Base-by-base conservation (phyloP, 2,113 vertebrate species). In the Pimephales promelas region DNA sequence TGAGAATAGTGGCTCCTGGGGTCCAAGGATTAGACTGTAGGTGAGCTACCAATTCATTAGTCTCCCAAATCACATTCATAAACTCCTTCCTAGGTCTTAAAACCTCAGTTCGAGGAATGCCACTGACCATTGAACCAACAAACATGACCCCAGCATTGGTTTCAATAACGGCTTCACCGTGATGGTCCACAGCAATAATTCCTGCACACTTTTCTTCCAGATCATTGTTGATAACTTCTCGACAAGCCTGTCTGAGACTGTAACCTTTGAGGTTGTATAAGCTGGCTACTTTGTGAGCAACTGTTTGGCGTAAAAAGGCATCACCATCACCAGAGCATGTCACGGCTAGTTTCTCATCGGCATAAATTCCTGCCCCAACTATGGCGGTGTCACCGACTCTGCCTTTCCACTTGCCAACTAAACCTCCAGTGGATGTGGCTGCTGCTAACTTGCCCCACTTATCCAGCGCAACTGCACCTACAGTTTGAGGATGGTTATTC, bases 281-380 rank as follows among this genome's bases (percentile, higher is more conserved):
- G 88, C 92, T 89, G 10, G 94, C 92, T 75, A 95, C 92, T 92
- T 93, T 94, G 34, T 94, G 92, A 79, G 94, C 92, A 71, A 95
- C 93, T 40, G 93, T 93, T 34, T 92, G 89, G n/a, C 91, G 91
- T 83, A 95, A 88, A 90, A 95, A 95, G 10, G 93, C 89, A 84
- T 95, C 94, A 22, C 94, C 94, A 89, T 95, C 93, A 76, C 94
- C 94, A 52, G 94, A 95, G 82, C 94, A 95, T 24, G 93, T 88
- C 70, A 95, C 89, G 0, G 94, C 93, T 64, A 95, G 34, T 54
- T 90, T 92, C 28, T 92, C 88, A 83, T 95, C 93, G 61, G 93
- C 93, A 88, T 93, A 94, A 85, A 93, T 90, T 64, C 94, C 94
- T 76, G 94, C 94, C 6, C 94, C 94, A 1, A 94, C 92, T 22